These are phyloP conservation scores for Datnioides undecimradiatus DNA, from an alignment of 2,113 vertebrate species.

Conservation along the genomic window DNA sequence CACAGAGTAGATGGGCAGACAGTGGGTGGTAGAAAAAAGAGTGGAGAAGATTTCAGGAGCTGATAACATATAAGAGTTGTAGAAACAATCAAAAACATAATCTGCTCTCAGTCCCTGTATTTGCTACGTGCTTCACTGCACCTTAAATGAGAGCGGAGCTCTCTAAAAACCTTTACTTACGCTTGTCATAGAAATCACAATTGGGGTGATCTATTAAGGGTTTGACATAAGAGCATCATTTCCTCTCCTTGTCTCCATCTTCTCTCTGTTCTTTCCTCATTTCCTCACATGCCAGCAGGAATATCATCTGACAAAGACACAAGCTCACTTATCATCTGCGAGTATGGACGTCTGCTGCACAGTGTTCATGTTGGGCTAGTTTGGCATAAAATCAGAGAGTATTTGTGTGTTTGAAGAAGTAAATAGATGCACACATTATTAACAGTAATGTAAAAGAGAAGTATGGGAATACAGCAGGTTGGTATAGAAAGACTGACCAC, in stretches of 20 bases:
- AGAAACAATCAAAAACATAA: constrained; percentile 38
- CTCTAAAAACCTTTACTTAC: constrained; percentile 24
- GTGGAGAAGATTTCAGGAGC: not conserved
- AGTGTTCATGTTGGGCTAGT: not conserved
- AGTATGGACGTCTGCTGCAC: constrained; percentile 9
- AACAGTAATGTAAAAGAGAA: not conserved
- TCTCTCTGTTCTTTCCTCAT: constrained; percentile 27
- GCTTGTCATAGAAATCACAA: constrained; percentile 43
- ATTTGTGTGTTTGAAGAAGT: not conserved
- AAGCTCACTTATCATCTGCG: not conserved
- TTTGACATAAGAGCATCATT: constrained; percentile 58
- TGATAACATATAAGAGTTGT: constrained; percentile 11
- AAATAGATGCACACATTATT: not conserved
- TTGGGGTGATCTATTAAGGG: constrained; percentile 41
- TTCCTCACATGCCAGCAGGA: constrained; percentile 28
- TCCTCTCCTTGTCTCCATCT: constrained; percentile 35
- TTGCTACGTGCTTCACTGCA: constrained; percentile 20
- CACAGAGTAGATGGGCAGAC: not conserved
- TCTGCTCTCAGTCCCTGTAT: constrained; percentile 4
- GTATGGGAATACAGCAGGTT: not conserved
- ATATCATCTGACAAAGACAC: constrained; percentile 41
- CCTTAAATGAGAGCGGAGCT: constrained; percentile 38
- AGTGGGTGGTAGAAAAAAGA: not conserved
- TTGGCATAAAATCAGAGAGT: not conserved
- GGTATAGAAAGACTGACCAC: not conserved